Conservation (phyloP, 2,113 vertebrate species). For the Oryzias woworae region DNA sequence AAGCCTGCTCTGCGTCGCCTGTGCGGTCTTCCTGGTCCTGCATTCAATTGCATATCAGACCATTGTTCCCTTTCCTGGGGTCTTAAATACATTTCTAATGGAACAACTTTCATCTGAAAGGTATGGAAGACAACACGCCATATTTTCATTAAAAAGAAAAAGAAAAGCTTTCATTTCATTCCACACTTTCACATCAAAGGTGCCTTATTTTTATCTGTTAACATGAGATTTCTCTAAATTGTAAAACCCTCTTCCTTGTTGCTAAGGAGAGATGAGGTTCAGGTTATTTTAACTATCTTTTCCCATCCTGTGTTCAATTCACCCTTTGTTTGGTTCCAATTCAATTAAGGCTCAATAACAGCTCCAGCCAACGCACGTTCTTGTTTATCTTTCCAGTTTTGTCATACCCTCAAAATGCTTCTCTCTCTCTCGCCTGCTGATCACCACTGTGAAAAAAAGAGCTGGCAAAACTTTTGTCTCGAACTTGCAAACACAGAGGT, state of each 20-base stretch:
- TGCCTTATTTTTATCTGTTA: conserved; percentile 49
- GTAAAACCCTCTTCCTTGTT: conserved; percentile 31
- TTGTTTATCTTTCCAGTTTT: conserved; percentile 16
- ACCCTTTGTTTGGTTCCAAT: conserved; percentile 79
- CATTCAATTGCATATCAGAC: conserved; percentile 69
- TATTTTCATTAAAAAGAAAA: conserved; percentile 59
- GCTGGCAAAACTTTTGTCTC: conserved; percentile 45
- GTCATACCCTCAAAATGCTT: not conserved
- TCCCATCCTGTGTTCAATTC: conserved; percentile 62
- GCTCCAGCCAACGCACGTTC: conserved; percentile 47
- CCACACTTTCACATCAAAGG: conserved; percentile 56
- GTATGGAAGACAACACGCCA: conserved; percentile 30
- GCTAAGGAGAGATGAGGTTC: conserved; percentile 56
- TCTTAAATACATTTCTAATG: conserved; percentile 58
- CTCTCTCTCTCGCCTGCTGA: conserved; percentile 5
- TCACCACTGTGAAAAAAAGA: conserved; percentile 20
- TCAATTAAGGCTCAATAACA: conserved; percentile 87
- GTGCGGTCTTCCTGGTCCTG: conserved; percentile 26
- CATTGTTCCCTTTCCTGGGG: conserved; percentile 47
- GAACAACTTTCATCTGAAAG: conserved; percentile 57
- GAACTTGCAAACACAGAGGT: conserved; percentile 35
- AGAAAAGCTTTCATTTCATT: conserved; percentile 46
- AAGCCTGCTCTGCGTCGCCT: conserved; percentile 43
- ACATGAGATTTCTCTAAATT: conserved; percentile 45
- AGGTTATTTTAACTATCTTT: conserved; percentile 54